Evolutionary conservation across 2,888 invertebrate species (phyloP).

Genomic region (Biston betularia): DNA sequence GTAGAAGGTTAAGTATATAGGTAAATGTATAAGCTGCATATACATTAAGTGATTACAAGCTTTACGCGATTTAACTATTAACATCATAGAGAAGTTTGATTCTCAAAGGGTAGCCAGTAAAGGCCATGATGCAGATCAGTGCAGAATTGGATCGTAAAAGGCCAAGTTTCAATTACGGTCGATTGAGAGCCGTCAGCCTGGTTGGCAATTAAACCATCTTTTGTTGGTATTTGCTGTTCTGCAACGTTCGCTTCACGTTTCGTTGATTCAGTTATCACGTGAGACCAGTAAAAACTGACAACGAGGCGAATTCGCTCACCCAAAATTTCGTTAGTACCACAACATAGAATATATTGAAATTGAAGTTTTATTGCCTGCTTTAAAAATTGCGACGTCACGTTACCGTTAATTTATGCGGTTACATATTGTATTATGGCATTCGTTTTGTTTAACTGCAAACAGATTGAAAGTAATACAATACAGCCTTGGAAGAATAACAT

Average conservation of each 20-base stretch:
- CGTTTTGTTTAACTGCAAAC: too few species aligned
- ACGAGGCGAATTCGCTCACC: too few species aligned
- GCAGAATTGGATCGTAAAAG: constrained; percentile 69
- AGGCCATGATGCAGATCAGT: constrained; percentile 37
- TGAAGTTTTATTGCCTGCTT: too few species aligned
- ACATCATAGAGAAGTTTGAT: constrained; percentile 11
- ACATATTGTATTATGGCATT: too few species aligned
- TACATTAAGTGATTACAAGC: too few species aligned
- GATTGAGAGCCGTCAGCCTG: constrained; percentile 68
- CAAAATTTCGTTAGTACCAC: too few species aligned
- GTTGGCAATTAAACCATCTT: constrained; percentile 64
- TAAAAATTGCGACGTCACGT: too few species aligned
- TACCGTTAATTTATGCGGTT: too few species aligned
- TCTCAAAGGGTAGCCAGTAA: constrained; percentile 31
- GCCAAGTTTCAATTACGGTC: constrained; percentile 70
- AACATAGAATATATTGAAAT: too few species aligned
- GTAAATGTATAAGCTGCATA: too few species aligned
- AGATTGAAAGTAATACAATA: background rate
- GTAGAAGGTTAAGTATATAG: too few species aligned
- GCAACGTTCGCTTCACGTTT: constrained; percentile 2
- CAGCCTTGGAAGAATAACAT: background rate
- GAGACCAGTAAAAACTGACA: background rate
- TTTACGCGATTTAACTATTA: background rate
- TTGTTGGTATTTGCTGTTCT: constrained; percentile 37
- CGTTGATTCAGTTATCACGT: background rate